Percentiles rank a stretch among this genome's conserved stretches.
Evolutionary conservation across 2,888 invertebrate genomes (phyloP).

Genomic region (Hoplodrina blanda): DNA sequence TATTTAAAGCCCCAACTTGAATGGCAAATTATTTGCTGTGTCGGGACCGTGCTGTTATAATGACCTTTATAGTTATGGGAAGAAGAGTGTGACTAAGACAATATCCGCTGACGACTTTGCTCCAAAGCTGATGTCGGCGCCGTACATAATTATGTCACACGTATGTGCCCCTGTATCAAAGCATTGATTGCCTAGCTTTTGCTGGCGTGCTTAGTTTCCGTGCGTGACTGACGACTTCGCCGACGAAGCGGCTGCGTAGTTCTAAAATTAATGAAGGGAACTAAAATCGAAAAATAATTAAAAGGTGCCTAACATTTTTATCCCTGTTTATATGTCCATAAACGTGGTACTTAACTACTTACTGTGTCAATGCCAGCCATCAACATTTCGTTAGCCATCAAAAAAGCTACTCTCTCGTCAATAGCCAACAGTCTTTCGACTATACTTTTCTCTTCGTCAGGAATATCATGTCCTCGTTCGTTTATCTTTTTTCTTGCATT

Average conservation of each 20-base stretch:
- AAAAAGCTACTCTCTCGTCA: conserved; percentile 91
- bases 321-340: not conserved
- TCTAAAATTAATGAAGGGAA: no score
- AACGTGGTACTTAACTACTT: conserved; percentile 65
- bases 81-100: no score
- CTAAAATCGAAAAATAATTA: no score
- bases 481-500: conserved; percentile 75
- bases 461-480: conserved; percentile 76
- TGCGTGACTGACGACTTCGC: not conserved
- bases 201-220: not conserved
- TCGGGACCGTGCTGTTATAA: no score
- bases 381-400: conserved; percentile 93
- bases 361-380: conserved; percentile 94
- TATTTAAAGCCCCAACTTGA: no score
- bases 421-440: conserved; percentile 92
- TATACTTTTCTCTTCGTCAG: conserved; percentile 90
- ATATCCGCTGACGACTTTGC: no score
- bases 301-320: not conserved
- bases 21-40: no score
- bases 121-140: no score
- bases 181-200: not conserved
- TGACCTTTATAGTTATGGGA: no score
- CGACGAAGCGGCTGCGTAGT: no score
- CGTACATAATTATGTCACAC: no score
- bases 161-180: no score